phyloP scores from a whole-genome alignment of 2,888 invertebrate species.

The Drosophila barbarae region DNA sequence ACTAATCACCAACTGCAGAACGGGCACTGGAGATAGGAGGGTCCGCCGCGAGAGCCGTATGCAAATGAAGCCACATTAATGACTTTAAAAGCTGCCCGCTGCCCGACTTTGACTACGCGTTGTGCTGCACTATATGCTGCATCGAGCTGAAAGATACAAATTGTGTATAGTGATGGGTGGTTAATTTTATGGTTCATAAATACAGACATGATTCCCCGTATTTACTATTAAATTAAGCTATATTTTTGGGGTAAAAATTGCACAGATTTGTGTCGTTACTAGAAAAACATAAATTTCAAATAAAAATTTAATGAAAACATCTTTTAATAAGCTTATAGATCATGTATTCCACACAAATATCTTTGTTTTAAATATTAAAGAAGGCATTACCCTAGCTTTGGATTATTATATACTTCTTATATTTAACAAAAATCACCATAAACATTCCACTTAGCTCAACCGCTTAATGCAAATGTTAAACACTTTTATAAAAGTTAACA shows the following conservation, averaged over 20 bases:
- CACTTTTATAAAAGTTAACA: constrained; percentile 1
- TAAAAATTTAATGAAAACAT: neutral
- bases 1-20: constrained; percentile 62
- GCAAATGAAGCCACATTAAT: constrained; percentile 68
- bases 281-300: neutral
- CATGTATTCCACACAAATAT: neutral
- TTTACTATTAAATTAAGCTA: neutral
- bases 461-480: constrained; percentile 10
- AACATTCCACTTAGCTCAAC: neutral
- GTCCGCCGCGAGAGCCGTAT: constrained; percentile 40
- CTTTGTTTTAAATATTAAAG: neutral
- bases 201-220: neutral
- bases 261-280: too few species aligned
- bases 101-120: constrained; percentile 1
- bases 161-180: neutral
- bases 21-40: constrained; percentile 9
- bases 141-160: constrained; percentile 9
- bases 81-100: constrained; percentile 47
- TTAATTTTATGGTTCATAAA: constrained; percentile 10
- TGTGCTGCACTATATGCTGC: neutral
- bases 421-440: neutral
- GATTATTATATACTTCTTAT: neutral
- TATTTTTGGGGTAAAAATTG: neutral
- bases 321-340: neutral
- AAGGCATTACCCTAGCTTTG: too few species aligned